Conservation (phyloP, 2,888 invertebrate species). For the Pristionchus entomophagus region DNA sequence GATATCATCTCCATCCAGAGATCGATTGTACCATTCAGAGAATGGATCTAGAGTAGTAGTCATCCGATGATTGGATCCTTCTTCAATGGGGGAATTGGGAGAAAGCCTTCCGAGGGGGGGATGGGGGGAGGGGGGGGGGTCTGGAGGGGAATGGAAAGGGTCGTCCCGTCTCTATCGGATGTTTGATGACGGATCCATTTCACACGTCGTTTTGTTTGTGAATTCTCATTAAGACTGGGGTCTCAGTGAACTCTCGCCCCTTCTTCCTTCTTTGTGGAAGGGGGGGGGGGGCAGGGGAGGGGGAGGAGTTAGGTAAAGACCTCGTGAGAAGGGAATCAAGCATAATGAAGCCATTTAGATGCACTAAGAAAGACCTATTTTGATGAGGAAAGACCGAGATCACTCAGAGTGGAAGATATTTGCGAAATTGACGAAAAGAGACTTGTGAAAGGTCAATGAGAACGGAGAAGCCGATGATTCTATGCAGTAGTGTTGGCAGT, state of each 20-base stretch:
- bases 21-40: neutral
- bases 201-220: constrained; percentile 37
- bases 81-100: too few species aligned
- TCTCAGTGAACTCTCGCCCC: constrained; percentile 24
- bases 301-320: neutral
- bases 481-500: too few species aligned
- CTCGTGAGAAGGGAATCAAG: neutral
- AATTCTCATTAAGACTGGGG: constrained; percentile 8
- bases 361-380: constrained; percentile 18
- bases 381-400: neutral
- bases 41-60: constrained; percentile 16
- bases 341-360: constrained; percentile 39
- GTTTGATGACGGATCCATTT: constrained; percentile 25
- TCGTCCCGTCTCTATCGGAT: neutral
- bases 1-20: constrained; percentile 4
- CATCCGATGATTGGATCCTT: neutral
- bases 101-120: too few species aligned
- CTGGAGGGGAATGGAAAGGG: too few species aligned
- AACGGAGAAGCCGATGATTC: too few species aligned
- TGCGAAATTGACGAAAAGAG: neutral
- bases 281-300: neutral
- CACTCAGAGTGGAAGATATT: neutral
- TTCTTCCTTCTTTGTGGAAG: neutral
- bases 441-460: neutral
- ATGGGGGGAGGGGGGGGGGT: neutral